Evolutionary conservation across 2,888 invertebrate genomes (phyloP).

Genomic region (Pristionchus entomophagus): DNA sequence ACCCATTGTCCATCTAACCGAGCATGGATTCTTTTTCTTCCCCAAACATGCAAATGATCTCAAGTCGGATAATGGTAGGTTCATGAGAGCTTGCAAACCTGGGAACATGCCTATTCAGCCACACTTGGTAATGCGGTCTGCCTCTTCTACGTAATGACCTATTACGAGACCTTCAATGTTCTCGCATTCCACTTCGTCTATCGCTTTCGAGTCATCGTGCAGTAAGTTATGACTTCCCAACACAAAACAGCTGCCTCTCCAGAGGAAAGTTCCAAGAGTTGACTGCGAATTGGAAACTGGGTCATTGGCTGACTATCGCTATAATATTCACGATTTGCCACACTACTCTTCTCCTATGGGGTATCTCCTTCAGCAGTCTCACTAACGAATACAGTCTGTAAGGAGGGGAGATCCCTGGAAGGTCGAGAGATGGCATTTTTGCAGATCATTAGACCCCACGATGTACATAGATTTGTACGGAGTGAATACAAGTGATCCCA

Average conservation of each 20-base stretch:
- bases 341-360: background rate
- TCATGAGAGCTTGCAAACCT: no score
- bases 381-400: constrained; percentile 1
- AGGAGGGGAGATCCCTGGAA: background rate
- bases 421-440: background rate
- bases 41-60: constrained; percentile 3
- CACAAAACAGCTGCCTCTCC: background rate
- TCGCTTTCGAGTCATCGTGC: background rate
- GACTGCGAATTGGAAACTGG: background rate
- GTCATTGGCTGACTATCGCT: background rate
- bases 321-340: background rate
- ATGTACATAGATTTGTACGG: background rate
- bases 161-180: background rate
- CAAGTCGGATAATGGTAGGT: background rate
- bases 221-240: background rate
- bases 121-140: background rate
- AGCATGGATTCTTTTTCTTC: constrained; percentile 20
- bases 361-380: background rate
- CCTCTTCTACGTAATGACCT: background rate
- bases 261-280: background rate
- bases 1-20: background rate
- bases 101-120: no score
- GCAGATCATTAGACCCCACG: background rate
- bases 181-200: background rate
- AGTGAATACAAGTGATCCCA: background rate